phyloP scores from a whole-genome alignment of 1,140 invertebrate genomes.

The Diachasmimorpha longicaudata region DNA sequence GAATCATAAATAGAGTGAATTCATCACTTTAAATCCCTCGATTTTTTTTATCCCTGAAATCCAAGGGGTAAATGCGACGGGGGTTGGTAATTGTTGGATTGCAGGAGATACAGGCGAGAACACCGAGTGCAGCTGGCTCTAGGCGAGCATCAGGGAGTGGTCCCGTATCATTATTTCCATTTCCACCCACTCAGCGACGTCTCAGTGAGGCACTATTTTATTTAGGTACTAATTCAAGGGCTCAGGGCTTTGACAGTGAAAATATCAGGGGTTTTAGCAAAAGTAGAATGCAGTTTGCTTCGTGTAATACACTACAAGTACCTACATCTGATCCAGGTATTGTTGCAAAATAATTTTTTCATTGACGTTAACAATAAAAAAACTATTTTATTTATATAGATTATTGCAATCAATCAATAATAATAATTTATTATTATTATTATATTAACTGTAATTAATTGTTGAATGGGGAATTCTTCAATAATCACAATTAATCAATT shows the following conservation, averaged over 20 bases:
- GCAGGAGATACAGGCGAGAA: slow-evolving; percentile 76
- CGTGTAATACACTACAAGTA: slow-evolving; percentile 60
- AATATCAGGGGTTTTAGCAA: slow-evolving; percentile 47
- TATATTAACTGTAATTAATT: too few relatives aligned
- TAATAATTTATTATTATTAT: too few relatives aligned
- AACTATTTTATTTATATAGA: too few relatives aligned
- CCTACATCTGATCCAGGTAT: slow-evolving; percentile 54
- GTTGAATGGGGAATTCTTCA: too few relatives aligned
- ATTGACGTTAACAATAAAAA: too few relatives aligned
- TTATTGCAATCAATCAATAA: too few relatives aligned
- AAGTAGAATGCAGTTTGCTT: slow-evolving; percentile 50
- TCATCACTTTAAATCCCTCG: background rate
- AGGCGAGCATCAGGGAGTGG: slow-evolving; percentile 72
- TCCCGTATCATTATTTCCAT: slow-evolving; percentile 63
- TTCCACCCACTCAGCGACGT: slow-evolving; percentile 67
- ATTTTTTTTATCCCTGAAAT: background rate
- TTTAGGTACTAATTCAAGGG: slow-evolving; percentile 41
- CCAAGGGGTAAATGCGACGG: background rate
- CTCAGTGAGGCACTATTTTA: slow-evolving; percentile 71
- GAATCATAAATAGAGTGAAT: background rate
- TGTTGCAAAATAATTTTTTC: background rate
- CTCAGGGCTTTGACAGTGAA: slow-evolving; percentile 45
- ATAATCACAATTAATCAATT: too few relatives aligned
- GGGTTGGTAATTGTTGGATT: background rate
- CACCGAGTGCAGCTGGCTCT: slow-evolving; percentile 77